Base-by-base conservation (phyloP, 2,113 vertebrate species). In the Microcebus tavaratra region DNA sequence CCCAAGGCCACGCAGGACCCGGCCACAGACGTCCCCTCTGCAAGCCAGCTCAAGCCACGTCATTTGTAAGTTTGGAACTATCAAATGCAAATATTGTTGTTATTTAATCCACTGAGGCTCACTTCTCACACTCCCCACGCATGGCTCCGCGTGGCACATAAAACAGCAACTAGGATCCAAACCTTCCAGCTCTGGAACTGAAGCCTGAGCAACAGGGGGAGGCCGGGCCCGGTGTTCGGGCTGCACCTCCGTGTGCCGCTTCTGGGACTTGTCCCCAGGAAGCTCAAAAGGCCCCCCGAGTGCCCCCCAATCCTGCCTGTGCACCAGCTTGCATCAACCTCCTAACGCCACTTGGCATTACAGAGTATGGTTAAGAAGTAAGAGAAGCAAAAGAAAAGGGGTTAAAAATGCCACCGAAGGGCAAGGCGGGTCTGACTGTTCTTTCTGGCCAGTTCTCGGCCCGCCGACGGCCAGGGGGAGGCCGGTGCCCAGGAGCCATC, bases 241-340 rank as follows among this genome's bases (percentile, higher is more conserved):
- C 36, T 8, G 6, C 17, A 21, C 29, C 45, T 63, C 27, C 21
- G 0, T 0, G 0, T 8, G 8, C 4, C 0, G 0, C 12, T 34
- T 25, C 31, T 31, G 4, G 20, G 9, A 20, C 21, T 1, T 78
- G 53, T 42, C 18, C 80, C 63, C 8, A 25, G 53, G 80, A 27
- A 21, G 10, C 48, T 12, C 18, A 0, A 18, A 18, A 2, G 20
- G 27, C 4, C 18, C 50, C 3, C 1, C 0, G 39, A 14, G 6
- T 4, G 31, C 8, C 25, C 9, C 0, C 0, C 1, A 0, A 18
- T 18, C 45, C 6, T 48, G 10, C 36, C 2, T 10, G 0, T 3
- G 4, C 70, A 5, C 15, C 31, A 18, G 15, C 45, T 20, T 18
- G 25, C 4, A 13, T 39, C 17, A 9, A 2, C 23, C 27, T 82